Base-by-base conservation (phyloP, 2,797 vertebrate species). In the Pipistrellus pipistrellus region DNA sequence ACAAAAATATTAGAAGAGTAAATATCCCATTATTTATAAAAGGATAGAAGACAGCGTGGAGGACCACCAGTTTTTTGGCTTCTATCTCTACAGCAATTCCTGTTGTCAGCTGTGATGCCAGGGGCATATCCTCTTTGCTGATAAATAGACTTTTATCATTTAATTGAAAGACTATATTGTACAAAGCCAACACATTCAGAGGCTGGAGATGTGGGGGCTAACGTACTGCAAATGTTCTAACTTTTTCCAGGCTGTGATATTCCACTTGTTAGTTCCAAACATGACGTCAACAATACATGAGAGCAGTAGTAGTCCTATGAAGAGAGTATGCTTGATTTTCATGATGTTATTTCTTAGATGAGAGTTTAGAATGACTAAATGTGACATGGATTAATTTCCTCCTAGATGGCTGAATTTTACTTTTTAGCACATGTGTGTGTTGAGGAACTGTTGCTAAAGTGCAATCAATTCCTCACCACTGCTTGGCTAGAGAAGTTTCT, bases 201-300 rank as follows among this genome's bases (percentile, higher is more conserved):
- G 30, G 30, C 48, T 84, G 73, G 76, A 88, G 38, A 86, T 10
- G 17, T 55, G 38, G 23, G 53, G 5, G 46, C 46, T 9, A 83
- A 76, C 32, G 13, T 76, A 57, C 20, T 72, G 38, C 80, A 86
- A 92, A 55, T 93, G 82, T 44, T 76, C 30, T 78, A 84, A 83
- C 38, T 75, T n/a, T 53, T 94, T 72, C 4, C 7, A 48, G 23
- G 23, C 18, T 91, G 41, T 71, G 17, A 90, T 38, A 90, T 51
- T 57, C 35, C 62, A 69, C 78, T 89, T 81, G 55, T 89, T 95
- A 59, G 21, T 90, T 59, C 44, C 92, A 93, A 89, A 86, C 21
- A 62, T 30, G 14, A 4, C 35, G 9, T 46, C 41, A 72, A 68
- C 53, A 96, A 44, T 46, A 80, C 38, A n/a, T 48, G 64, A 93